These are phyloP conservation scores for Virgularia gustaviana DNA, from an alignment of 92 coral and sea anemone species.

Conservation along the genomic window DNA sequence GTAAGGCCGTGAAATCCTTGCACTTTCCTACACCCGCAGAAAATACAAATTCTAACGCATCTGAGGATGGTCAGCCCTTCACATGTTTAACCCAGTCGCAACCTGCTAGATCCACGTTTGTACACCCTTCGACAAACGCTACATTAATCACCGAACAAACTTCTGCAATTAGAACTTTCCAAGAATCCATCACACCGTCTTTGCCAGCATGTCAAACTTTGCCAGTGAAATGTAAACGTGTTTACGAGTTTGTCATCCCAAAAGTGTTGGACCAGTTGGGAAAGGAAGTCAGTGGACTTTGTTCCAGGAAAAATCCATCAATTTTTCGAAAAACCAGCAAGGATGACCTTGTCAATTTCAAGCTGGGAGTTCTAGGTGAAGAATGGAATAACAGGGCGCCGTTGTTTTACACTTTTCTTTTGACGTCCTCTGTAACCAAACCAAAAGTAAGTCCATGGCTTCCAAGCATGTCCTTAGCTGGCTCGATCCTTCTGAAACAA, in stretches of 20 bases:
- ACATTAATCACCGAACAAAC: no score
- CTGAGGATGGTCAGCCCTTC: no score
- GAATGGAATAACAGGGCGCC: background rate
- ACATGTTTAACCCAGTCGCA: no score
- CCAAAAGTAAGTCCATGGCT: background rate
- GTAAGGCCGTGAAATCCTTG: no score
- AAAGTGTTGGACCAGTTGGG: background rate
- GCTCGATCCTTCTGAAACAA: background rate
- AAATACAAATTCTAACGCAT: no score
- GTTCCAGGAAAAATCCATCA: background rate
- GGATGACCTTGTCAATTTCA: background rate
- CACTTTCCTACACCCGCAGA: no score
- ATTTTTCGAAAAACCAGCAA: background rate
- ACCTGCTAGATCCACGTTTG: no score
- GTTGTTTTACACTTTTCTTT: background rate
- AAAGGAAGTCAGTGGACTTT: background rate
- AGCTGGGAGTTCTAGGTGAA: background rate
- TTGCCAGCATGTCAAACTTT: no score
- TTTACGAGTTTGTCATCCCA: background rate
- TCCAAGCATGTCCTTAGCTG: background rate
- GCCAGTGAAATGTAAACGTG: background rate
- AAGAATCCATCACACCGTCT: no score
- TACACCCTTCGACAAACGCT: no score
- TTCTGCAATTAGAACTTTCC: no score
- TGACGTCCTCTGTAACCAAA: background rate